phyloP scores from a whole-genome alignment of 2,888 invertebrate genomes.

The Platycheirus albimanus region DNA sequence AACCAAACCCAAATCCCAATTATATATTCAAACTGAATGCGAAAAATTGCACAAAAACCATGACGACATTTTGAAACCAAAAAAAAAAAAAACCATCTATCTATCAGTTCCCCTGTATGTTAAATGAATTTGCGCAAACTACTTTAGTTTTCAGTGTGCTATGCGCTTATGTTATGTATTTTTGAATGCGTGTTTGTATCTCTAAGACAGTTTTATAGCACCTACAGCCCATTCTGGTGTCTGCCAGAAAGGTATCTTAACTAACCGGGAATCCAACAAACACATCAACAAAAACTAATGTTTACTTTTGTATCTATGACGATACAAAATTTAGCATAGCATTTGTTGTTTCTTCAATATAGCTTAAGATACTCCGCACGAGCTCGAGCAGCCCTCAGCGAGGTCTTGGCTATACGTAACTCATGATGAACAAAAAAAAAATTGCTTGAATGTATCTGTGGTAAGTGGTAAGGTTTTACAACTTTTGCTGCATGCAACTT shows the following conservation, averaged over 20 bases:
- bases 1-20: constrained; percentile 12
- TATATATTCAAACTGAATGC: constrained; percentile 23
- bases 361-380: constrained; percentile 14
- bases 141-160: background rate
- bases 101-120: constrained; percentile 1
- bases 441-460: constrained; percentile 44
- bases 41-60: constrained; percentile 59
- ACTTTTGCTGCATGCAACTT: constrained; percentile 68
- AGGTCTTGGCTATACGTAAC: constrained; percentile 39
- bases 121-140: constrained; percentile 58
- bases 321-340: constrained; percentile 51
- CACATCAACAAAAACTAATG: constrained; percentile 23
- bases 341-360: background rate
- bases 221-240: constrained; percentile 8
- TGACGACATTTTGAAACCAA: constrained; percentile 52
- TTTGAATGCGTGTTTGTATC: background rate
- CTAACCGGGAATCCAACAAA: constrained; percentile 24
- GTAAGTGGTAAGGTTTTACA: constrained; percentile 54
- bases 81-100: no score
- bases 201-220: constrained; percentile 27
- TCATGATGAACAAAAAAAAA: constrained; percentile 1
- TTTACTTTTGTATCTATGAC: constrained; percentile 62
- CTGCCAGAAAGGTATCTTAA: constrained; percentile 16
- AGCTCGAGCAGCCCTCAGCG: constrained; percentile 24
- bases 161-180: background rate